Conservation (phyloP, 1,140 invertebrate species). For the Drosophila serrata region DNA sequence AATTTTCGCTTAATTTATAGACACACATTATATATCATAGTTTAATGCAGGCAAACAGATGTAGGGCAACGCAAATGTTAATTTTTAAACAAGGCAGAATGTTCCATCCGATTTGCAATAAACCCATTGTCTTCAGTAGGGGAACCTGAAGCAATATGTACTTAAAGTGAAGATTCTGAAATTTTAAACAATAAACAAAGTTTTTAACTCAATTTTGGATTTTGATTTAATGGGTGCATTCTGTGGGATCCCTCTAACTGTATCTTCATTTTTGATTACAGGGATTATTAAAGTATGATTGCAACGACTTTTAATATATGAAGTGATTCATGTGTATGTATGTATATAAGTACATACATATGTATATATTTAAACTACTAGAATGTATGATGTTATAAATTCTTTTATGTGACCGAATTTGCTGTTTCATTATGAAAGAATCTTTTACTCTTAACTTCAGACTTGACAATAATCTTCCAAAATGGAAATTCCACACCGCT, state of each 20-base stretch:
- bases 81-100: slow-evolving; percentile 22
- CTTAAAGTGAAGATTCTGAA: slow-evolving; percentile 65
- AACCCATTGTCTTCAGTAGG: slow-evolving; percentile 32
- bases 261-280: too few relatives aligned
- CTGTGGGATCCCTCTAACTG: neutral
- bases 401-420: too few relatives aligned
- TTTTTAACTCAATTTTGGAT: slow-evolving; percentile 60
- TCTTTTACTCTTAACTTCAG: neutral
- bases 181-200: slow-evolving; percentile 75
- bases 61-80: slow-evolving; percentile 44
- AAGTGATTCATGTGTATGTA: neutral
- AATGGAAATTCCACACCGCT: neutral
- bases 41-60: slow-evolving; percentile 35
- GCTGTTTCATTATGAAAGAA: neutral
- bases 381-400: too few relatives aligned
- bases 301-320: neutral
- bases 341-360: neutral
- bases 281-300: neutral
- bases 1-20: slow-evolving; percentile 61
- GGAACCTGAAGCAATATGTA: slow-evolving; percentile 67
- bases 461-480: neutral
- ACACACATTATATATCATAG: slow-evolving; percentile 56
- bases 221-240: slow-evolving; percentile 4
- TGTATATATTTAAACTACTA: too few relatives aligned
- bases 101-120: slow-evolving; percentile 43